Evolutionary conservation across 2,797 vertebrate species (phyloP), one percentile per base, ranked within the genome.

Genomic region (Coreius guichenoti): DNA sequence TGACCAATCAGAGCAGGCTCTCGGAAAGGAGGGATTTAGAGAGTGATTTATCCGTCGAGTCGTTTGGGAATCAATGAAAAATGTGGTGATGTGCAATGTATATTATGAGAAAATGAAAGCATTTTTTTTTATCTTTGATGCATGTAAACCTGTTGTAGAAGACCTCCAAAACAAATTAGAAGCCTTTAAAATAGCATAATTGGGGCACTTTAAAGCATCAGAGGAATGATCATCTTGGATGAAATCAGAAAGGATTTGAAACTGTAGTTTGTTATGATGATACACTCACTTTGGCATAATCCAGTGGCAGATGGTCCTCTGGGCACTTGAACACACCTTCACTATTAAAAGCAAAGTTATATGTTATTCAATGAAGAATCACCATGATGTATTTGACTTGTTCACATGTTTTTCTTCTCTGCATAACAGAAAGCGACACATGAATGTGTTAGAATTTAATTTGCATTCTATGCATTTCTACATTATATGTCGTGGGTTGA

Each of bases 261-360:
- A 36, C 12, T 58, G 13, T 36, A n/a, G 6, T 23, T 14, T 63
- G 19, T n/a, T 36, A 9, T 36, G 51, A 73, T 14, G 74, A 73
- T 14, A 61, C 33, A 88, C 89, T 17, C 94, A 99, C 98, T 97
- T 99, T 99, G 92, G 98, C 98, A 77, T 99, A 99, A 92, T 99
- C 98, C 89, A 99, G 94, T 7, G 98, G 97, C 89, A 99, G 95
- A 78, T 99, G 98, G 86, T 99, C 98, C 91, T 99, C 98, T 0
- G 98, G 98, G 90, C 98, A 99, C 93, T 98, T 99, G 94, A 99
- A 99, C 86, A 99, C 96, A 0, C 98, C 98, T 94, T 98, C 98
- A 49, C 98, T 99, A 95, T 82, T 95, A 94, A 14, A 61, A 43
- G 54, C 23, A 61, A 61, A 36, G 36, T 26, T 78, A n/a, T n/a